phyloP scores from a whole-genome alignment of 2,888 invertebrate genomes.

The Allolobophora icterica region DNA sequence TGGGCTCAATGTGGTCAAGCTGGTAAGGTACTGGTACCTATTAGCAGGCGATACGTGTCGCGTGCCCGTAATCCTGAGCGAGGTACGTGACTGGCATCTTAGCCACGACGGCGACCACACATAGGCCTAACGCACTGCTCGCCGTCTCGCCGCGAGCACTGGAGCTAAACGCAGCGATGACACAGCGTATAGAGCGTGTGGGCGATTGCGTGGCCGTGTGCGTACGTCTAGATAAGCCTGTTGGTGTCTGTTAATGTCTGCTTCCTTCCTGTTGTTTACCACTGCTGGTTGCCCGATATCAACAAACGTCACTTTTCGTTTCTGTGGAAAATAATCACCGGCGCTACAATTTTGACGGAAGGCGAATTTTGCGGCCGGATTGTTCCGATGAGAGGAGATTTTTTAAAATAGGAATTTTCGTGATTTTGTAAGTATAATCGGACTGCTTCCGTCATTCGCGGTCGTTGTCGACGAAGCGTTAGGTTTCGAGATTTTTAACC shows the following conservation, averaged over 20 bases:
- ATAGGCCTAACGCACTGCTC: not conserved
- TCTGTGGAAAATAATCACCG: not conserved
- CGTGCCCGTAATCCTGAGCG: too few species aligned
- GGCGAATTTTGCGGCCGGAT: not conserved
- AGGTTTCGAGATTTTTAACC: not conserved
- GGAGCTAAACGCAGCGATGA: not conserved
- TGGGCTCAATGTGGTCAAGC: too few species aligned
- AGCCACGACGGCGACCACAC: too few species aligned
- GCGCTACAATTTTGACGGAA: not conserved
- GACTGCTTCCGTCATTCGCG: not conserved
- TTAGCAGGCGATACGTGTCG: too few species aligned
- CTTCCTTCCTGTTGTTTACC: not conserved
- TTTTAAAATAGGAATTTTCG: slow-evolving; percentile 5
- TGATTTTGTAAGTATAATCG: not conserved
- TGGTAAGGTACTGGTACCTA: too few species aligned
- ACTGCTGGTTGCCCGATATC: not conserved
- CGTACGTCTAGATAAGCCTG: not conserved
- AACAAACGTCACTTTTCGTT: slow-evolving; percentile 12
- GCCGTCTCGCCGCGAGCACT: not conserved
- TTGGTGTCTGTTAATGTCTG: not conserved
- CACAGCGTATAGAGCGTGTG: not conserved
- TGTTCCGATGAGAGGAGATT: not conserved
- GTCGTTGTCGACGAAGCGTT: not conserved
- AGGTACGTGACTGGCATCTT: too few species aligned
- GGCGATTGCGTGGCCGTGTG: not conserved